Conservation (phyloP, 2,113 vertebrate species). For the Sander vitreus region DNA sequence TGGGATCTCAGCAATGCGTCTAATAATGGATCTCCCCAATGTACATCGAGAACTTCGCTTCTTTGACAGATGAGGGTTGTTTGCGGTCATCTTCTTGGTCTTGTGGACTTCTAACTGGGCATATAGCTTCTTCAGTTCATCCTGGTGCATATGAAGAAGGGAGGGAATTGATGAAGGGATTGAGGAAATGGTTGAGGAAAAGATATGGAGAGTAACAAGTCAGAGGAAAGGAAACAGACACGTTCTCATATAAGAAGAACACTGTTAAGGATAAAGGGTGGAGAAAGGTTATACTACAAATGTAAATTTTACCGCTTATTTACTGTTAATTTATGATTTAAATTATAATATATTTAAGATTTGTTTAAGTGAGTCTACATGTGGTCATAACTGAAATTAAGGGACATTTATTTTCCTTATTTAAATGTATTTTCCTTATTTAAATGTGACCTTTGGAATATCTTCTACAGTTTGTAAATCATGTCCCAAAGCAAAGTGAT, state of each 20-base stretch:
- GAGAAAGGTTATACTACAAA: constrained; percentile 41
- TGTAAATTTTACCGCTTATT: constrained; percentile 23
- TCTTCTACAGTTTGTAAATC: constrained; percentile 42
- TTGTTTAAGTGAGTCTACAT: constrained; percentile 26
- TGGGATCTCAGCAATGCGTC: constrained; percentile 85
- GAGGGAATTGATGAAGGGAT: constrained; percentile 39
- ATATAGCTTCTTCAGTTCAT: constrained; percentile 96
- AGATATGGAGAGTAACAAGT: constrained; percentile 53
- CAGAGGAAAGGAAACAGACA: constrained; percentile 54
- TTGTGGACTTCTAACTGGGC: constrained; percentile 92
- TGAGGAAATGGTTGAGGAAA: constrained; percentile 52
- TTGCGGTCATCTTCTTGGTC: constrained; percentile 90
- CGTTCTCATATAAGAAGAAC: constrained; percentile 34
- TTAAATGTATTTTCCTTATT: constrained; percentile 47
- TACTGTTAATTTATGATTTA: constrained; percentile 36
- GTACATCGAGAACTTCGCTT: constrained; percentile 86
- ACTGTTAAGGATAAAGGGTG: constrained; percentile 42
- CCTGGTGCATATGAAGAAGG: constrained; percentile 80
- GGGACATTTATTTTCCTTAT: constrained; percentile 38
- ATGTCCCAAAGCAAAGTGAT: constrained; percentile 36
- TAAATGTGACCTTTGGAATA: constrained; percentile 50
- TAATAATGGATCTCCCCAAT: constrained; percentile 86
- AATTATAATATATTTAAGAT: constrained; percentile 52
- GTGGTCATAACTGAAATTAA: constrained; percentile 42
- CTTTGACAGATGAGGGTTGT: constrained; percentile 94